Evolutionary conservation across 2,797 vertebrate genomes (phyloP).

Genomic region (Lagodon rhomboides): DNA sequence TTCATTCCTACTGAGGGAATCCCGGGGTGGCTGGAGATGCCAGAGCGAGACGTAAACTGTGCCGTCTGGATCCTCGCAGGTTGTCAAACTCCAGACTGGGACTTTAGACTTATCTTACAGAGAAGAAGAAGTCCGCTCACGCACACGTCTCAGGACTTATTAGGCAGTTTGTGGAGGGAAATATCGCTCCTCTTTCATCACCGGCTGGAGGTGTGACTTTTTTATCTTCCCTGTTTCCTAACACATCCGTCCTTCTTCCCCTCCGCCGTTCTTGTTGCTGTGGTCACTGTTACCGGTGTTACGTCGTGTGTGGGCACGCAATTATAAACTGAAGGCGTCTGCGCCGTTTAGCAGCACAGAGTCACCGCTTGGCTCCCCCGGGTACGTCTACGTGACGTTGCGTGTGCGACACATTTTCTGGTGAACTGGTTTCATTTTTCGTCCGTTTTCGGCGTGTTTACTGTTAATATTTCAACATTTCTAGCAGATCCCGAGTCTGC

Average conservation of each 20-base stretch:
- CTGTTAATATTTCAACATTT: no score
- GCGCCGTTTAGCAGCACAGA: no score
- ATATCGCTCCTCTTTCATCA: conserved; percentile 11
- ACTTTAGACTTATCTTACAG: conserved; percentile 41
- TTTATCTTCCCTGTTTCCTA: conserved; percentile 16
- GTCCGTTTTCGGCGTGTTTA: no score
- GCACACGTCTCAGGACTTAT: conserved; percentile 45
- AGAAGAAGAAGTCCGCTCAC: conserved; percentile 20
- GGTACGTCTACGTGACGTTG: no score
- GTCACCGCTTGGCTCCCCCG: no score
- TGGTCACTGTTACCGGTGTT: no score
- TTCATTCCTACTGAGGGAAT: conserved; percentile 78
- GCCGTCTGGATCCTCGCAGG: conserved; percentile 61
- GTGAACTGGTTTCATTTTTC: no score
- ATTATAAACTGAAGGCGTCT: no score
- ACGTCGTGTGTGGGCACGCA: no score
- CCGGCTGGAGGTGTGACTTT: conserved; percentile 12
- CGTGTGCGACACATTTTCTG: no score
- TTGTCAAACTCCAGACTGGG: conserved; percentile 66
- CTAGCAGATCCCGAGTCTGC: no score
- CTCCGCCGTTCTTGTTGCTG: not conserved
- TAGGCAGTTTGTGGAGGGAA: conserved; percentile 23
- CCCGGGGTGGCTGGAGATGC: conserved; percentile 55
- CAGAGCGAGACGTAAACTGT: conserved; percentile 70
- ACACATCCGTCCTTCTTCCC: not conserved